phyloP scores from a whole-genome alignment of 1,140 invertebrate species.

The Araneus ventricosus region DNA sequence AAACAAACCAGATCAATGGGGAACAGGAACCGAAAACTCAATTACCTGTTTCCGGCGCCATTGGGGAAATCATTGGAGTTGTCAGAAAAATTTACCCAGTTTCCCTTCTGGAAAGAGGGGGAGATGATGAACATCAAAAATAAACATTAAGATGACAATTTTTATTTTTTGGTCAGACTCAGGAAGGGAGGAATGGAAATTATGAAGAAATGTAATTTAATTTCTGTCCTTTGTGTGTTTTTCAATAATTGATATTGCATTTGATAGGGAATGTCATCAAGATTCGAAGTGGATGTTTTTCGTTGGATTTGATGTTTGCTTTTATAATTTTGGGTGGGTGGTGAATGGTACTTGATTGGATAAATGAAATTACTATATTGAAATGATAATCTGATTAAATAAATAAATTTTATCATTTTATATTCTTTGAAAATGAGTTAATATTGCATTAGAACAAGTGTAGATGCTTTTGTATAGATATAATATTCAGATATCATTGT shows the following conservation, averaged over 20 bases:
- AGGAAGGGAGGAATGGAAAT: neutral
- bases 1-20: conserved; percentile 24
- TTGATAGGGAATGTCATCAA: neutral
- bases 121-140: conserved; percentile 16
- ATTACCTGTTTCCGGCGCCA: conserved; percentile 2
- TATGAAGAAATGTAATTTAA: neutral
- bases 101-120: neutral
- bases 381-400: too few species aligned
- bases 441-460: too few species aligned
- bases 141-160: conserved; percentile 24
- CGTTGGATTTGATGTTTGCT: neutral
- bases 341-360: too few species aligned
- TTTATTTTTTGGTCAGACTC: neutral
- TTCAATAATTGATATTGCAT: conserved; percentile 1
- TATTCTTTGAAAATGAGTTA: too few species aligned
- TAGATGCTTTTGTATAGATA: too few species aligned
- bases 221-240: neutral
- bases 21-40: conserved; percentile 9
- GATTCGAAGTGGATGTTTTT: neutral
- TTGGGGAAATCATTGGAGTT: conserved; percentile 30
- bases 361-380: too few species aligned
- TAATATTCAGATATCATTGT: too few species aligned
- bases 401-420: too few species aligned
- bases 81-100: conserved; percentile 25
- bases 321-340: too few species aligned